Percentiles rank a stretch among this genome's conserved stretches.
phyloP scores from a whole-genome alignment of 2,888 invertebrate genomes.

The Elgonia sp. region DNA sequence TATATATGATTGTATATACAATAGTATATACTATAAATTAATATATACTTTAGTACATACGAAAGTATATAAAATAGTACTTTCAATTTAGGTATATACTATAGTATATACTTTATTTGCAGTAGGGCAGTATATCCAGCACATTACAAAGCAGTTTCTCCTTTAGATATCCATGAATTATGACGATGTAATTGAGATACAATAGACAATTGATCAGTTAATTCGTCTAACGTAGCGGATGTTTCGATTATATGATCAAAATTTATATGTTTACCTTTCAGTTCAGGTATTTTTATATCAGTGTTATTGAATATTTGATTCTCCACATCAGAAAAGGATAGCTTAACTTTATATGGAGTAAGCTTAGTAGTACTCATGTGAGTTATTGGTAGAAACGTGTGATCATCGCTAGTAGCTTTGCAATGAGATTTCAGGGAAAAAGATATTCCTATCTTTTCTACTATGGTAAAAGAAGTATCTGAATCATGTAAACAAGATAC shows the following conservation, averaged over 20 bases:
- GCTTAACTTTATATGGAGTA: not conserved
- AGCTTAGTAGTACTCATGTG: not conserved
- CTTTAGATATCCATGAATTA: not conserved
- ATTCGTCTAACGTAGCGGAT: slow-evolving; percentile 15
- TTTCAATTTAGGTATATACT: no score
- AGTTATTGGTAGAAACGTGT: slow-evolving; percentile 6
- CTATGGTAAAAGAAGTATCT: not conserved
- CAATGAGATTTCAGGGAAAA: slow-evolving; percentile 19
- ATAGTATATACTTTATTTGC: no score
- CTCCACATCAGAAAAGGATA: not conserved
- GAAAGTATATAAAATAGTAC: no score
- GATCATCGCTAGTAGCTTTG: not conserved
- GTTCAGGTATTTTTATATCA: slow-evolving; percentile 16
- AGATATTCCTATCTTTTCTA: not conserved
- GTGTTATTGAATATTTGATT: not conserved
- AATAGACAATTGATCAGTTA: not conserved
- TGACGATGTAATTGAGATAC: slow-evolving; percentile 9
- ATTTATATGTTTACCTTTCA: slow-evolving; percentile 29
- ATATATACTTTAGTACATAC: no score
- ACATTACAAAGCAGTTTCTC: not conserved
- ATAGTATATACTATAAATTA: no score
- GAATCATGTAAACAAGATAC: no score
- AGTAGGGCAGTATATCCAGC: not conserved
- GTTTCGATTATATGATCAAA: slow-evolving; percentile 15
- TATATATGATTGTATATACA: no score